Base-by-base conservation (phyloP, 2,888 invertebrate genomes). In the Linnaemya vulpina region DNA sequence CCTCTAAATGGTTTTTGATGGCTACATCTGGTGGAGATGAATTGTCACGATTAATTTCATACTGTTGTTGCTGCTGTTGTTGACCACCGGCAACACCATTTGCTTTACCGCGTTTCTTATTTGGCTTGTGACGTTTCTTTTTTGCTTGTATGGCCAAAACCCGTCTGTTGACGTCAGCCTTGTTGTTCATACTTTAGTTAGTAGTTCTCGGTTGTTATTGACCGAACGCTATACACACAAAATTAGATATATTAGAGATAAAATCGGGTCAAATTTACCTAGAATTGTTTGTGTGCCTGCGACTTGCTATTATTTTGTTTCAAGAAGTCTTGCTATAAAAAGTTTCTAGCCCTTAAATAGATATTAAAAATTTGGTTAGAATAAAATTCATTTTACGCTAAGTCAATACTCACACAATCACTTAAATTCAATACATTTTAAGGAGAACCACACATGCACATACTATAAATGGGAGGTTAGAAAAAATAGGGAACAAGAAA, bases 91-190 rank as follows among this genome's bases (percentile, higher is more conserved):
- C 82, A 71, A 87, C 87, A 75, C 94, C 94, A 92, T 95, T 95
- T 89, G 94, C 94, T 93, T 96, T 96, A 92, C 95, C 96, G 94
- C 96, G 96, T 94, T 96, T 96, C 93, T 96, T 96, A 89, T 95
- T 95, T 88, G 96, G 95, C 96, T 96, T 97, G 94, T 97, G 96
- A 89, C 97, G 95, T 93, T 97, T 97, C 94, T 97, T 97, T 94
- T 97, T 97, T 91, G 97, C 97, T 94, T 97, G 97, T 91, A 97
- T 97, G 92, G 97, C 96, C 93, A 97, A 94, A 93, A 97, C 97
- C 93, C 97, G 95, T 94, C 97, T 95, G 94, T 97, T 97, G 93
- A 96, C 96, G 94, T 97, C 97, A 93, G 96, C 96, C 95, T 96
- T 97, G 93, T 96, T 95, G 94, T 96, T 96, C 97, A 96, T 97